These are phyloP conservation scores for Lithophane leautieri DNA, from an alignment of 2,888 invertebrate species.

Conservation along the genomic window DNA sequence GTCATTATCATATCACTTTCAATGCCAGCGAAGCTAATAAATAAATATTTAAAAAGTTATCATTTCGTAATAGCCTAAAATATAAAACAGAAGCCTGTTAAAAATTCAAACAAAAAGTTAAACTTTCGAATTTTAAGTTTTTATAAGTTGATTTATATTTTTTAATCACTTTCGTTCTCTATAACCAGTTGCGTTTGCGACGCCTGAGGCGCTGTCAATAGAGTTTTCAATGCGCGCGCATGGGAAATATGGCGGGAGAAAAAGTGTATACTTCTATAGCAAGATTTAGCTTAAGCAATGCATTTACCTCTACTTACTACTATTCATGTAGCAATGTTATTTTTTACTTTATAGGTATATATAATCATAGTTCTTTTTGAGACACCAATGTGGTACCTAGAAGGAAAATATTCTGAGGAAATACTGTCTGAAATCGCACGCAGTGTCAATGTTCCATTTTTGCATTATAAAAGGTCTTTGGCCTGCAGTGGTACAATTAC, in stretches of 20 bases:
- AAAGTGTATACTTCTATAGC: constrained; percentile 57
- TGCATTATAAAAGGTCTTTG: neutral
- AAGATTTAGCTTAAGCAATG: constrained; percentile 68
- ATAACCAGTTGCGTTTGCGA: constrained; percentile 60
- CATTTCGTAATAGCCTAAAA: constrained; percentile 26
- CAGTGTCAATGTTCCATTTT: constrained; percentile 7
- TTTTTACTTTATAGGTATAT: neutral
- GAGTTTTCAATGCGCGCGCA: constrained; percentile 66
- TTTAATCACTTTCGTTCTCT: constrained; percentile 77
- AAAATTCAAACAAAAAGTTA: constrained; percentile 14
- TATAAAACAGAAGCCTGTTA: constrained; percentile 23
- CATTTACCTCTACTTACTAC: constrained; percentile 64
- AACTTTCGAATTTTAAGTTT: constrained; percentile 54
- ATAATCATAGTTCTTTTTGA: neutral
- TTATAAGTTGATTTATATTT: constrained; percentile 38
- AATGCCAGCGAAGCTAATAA: constrained; percentile 58
- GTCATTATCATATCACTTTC: constrained; percentile 65
- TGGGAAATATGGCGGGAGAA: constrained; percentile 73
- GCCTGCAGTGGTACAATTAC: constrained; percentile 1
- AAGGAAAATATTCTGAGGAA: constrained; percentile 8
- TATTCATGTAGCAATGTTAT: constrained; percentile 1
- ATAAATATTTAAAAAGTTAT: constrained; percentile 58
- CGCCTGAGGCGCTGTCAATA: constrained; percentile 34
- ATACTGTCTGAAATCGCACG: neutral
- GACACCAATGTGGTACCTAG: too few species aligned